Evolutionary conservation across 2,888 invertebrate species (phyloP), one percentile per base, ranked within the genome.

Genomic region (Dysmachus trigonus): DNA sequence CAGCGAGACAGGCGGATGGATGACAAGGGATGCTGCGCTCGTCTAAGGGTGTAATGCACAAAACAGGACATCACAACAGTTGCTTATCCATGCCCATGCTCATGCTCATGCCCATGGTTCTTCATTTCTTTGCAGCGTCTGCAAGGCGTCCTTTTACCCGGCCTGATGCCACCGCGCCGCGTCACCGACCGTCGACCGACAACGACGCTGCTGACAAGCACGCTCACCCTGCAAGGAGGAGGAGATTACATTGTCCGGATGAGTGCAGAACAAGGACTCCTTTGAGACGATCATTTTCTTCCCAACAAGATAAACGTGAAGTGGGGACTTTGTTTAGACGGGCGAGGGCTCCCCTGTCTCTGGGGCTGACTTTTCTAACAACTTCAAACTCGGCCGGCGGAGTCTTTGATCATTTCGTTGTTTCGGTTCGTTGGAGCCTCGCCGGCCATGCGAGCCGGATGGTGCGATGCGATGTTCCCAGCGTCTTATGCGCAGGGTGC

Each of bases 21-120:
- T 62, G 62, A 62, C 62, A 27, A 62, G 62, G 62, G 7, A 62
- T 62, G 62, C 62, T 62, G 6, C 22, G 27, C 18, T 62, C 27
- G 7, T 62, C 18, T 18, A 10, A 62, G 62, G 62, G 62, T 62
- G 62, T 76, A 76, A 76, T 76, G 15, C 38, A 76, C 38, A 76
- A 76, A 76, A 76, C 35, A 76, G 76, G 38, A 76, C 76, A 76
- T 76, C 76, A 76, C 38, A 76, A 76, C 76, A 76, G 76, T 76
- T 76, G 76, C 76, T 76, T 15, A 76, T 76, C 76, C 27, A 62
- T 62, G 62, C 27, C 76, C 76, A n/a, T 62, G 62, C 22, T 18
- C 38, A 41, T 41, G 38, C 18, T n/a, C 62, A 62, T 7, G 38
- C 38, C 10, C 38, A 41, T 41, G 38, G 38, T 41, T 41, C 38